phyloP scores from a whole-genome alignment of 2,888 invertebrate genomes.

The Dysmachus trigonus region DNA sequence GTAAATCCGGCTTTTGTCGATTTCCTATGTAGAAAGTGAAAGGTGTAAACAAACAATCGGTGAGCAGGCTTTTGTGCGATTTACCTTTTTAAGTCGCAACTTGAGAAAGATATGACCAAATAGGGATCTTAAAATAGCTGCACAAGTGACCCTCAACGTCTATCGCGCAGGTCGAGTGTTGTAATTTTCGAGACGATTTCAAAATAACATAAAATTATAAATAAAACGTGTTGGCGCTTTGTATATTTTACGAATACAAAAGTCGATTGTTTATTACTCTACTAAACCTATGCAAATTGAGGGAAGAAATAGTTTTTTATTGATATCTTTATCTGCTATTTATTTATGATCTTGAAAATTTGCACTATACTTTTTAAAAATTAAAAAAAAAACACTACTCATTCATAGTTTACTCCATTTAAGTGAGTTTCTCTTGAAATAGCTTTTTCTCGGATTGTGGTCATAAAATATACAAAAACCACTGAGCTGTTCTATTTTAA shows the following conservation, averaged over 20 bases:
- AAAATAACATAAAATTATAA: background rate
- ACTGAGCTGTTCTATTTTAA: too few relatives aligned
- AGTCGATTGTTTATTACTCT: background rate
- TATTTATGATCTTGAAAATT: too few relatives aligned
- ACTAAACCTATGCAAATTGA: too few relatives aligned
- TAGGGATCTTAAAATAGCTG: background rate
- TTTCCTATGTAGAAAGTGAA: background rate
- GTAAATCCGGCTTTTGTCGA: background rate
- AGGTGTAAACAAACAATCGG: background rate
- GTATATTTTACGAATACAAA: background rate
- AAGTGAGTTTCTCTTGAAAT: too few relatives aligned
- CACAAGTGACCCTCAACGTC: background rate
- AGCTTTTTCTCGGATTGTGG: too few relatives aligned
- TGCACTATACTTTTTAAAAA: too few relatives aligned
- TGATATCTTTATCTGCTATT: too few relatives aligned
- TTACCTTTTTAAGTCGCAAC: background rate
- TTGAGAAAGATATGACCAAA: background rate
- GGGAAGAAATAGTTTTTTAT: too few relatives aligned
- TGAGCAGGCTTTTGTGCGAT: background rate
- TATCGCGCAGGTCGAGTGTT: background rate
- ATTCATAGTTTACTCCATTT: too few relatives aligned
- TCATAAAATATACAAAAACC: too few relatives aligned
- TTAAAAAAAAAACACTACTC: too few relatives aligned
- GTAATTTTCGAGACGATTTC: background rate
- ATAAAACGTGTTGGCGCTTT: background rate